Percentiles rank a stretch among this genome's conserved stretches.
phyloP scores from a whole-genome alignment of 2,888 invertebrate species.

The Scaptomyza tumidula region DNA sequence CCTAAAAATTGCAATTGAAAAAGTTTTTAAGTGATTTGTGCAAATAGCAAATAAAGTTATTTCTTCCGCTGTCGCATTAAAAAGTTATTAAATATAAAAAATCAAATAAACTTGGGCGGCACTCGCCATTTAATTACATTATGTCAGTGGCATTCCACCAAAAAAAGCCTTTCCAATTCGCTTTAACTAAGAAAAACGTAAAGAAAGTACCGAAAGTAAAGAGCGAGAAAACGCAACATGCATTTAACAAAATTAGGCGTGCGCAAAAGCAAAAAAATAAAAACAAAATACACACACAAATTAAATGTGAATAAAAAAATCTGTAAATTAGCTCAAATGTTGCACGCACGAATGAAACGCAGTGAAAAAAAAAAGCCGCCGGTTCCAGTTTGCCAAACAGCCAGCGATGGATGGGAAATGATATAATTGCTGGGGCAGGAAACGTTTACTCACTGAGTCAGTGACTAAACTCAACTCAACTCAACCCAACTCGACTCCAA shows the following conservation, averaged over 20 bases:
- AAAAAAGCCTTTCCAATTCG: constrained; percentile 40
- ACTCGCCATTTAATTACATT: constrained; percentile 30
- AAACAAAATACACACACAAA: constrained; percentile 6
- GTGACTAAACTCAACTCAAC: constrained; percentile 26
- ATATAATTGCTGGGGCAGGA: constrained; percentile 78
- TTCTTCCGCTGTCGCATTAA: constrained; percentile 56
- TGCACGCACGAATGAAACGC: constrained; percentile 75
- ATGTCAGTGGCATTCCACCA: constrained; percentile 50
- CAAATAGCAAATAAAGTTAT: neutral
- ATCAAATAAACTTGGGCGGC: constrained; percentile 1
- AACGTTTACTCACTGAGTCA: constrained; percentile 65
- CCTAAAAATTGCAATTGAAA: neutral
- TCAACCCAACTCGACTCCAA: constrained; percentile 9
- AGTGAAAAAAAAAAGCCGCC: constrained; percentile 21
- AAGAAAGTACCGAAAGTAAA: constrained; percentile 36
- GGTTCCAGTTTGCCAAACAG: constrained; percentile 23
- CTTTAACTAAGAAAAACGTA: constrained; percentile 26
- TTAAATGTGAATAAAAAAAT: constrained; percentile 22
- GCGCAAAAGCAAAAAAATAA: constrained; percentile 1
- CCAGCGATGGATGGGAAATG: constrained; percentile 64
- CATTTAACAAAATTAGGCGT: constrained; percentile 52
- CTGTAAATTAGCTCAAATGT: constrained; percentile 74
- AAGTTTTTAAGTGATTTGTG: neutral
- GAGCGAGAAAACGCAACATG: constrained; percentile 33
- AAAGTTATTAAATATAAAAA: neutral